phyloP scores from a whole-genome alignment of 2,113 vertebrate species.

The Chaenocephalus aceratus region DNA sequence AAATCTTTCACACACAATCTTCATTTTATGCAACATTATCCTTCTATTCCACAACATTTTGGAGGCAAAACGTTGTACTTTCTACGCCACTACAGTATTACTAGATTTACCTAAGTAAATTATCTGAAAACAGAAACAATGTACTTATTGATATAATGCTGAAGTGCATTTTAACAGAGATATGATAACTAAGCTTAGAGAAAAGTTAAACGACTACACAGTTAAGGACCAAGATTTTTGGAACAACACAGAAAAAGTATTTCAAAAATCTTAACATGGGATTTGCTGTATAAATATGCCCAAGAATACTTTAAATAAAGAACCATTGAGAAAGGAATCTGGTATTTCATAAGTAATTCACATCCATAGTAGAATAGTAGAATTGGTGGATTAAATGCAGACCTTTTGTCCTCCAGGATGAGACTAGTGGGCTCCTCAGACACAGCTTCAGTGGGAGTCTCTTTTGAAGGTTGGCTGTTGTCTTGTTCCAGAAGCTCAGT shows the following conservation, averaged over 20 bases:
- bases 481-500: constrained; percentile 85
- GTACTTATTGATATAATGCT: no score
- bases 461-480: constrained; percentile 37
- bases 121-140: background rate
- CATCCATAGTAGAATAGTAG: background rate
- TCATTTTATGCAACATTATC: no score
- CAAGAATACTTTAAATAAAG: background rate
- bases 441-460: constrained; percentile 6
- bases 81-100: background rate
- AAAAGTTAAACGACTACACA: no score
- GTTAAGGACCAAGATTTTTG: no score
- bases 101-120: background rate
- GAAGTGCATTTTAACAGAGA: background rate
- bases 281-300: background rate
- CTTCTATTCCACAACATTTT: background rate
- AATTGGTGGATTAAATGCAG: background rate
- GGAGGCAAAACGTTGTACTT: background rate
- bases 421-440: constrained; percentile 15
- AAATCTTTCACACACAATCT: background rate
- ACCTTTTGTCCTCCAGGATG: constrained; percentile 55
- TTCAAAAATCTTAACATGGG: background rate
- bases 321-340: background rate
- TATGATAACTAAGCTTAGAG: background rate
- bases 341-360: background rate
- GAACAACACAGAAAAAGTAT: background rate